Evolutionary conservation across 2,113 vertebrate species (phyloP).

Genomic region (Cepphus grylle): DNA sequence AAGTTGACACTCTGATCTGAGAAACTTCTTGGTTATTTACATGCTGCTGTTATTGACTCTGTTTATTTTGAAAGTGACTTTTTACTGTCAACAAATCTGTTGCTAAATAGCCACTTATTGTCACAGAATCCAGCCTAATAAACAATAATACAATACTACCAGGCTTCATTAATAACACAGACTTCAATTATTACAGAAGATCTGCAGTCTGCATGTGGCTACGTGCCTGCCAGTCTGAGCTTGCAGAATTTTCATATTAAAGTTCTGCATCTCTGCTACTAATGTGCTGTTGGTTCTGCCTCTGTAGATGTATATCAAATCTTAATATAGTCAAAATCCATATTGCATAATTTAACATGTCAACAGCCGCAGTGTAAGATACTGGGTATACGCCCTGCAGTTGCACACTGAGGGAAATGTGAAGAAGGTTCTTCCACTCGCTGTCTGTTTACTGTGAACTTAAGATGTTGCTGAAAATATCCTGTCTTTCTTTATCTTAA

Average conservation of each 20-base stretch:
- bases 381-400: background rate
- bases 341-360: background rate
- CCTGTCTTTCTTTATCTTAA: background rate
- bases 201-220: background rate
- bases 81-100: background rate
- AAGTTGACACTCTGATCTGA: rapidly evolving
- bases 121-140: background rate
- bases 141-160: background rate
- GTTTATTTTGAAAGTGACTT: rapidly evolving
- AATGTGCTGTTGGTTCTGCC: background rate
- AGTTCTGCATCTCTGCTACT: background rate
- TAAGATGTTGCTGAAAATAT: background rate
- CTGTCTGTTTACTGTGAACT: background rate
- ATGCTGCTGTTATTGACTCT: too few species aligned
- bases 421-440: background rate
- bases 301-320: background rate
- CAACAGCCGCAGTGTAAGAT: rapidly evolving
- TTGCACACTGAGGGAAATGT: background rate
- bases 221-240: background rate
- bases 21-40: background rate
- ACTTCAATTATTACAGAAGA: background rate
- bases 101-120: background rate
- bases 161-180: background rate
- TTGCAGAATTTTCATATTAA: background rate
- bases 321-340: background rate